Percentiles rank a stretch among this genome's conserved stretches.
Evolutionary conservation across 1,140 invertebrate genomes (phyloP).

Genomic region (Drosophila bocki): DNA sequence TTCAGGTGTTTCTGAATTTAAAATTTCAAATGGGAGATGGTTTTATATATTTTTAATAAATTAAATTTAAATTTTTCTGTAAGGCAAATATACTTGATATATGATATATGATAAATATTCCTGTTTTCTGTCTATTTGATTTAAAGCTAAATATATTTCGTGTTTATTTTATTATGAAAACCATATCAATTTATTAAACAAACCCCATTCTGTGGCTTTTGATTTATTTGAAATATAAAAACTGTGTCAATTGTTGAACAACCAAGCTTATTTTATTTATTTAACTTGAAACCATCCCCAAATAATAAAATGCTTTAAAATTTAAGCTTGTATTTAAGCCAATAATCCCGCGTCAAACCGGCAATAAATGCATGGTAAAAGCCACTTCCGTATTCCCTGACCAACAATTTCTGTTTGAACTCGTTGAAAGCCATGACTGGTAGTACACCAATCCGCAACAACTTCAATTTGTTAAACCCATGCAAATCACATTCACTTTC

Average conservation of each 20-base stretch:
- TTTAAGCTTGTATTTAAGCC: not conserved
- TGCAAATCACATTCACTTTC: conserved; percentile 63
- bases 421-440: conserved; percentile 29
- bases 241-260: not conserved
- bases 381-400: conserved; percentile 22
- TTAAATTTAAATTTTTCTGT: no score
- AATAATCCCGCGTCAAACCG: not conserved
- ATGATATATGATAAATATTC: not conserved
- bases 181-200: not conserved
- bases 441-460: conserved; percentile 33
- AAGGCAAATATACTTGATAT: no score
- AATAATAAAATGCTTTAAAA: not conserved
- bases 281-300: not conserved
- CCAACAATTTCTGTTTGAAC: conserved; percentile 22
- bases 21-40: no score
- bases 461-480: conserved; percentile 60
- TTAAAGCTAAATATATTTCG: not conserved
- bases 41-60: no score
- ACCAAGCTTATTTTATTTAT: not conserved
- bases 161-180: not conserved
- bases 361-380: not conserved
- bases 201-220: not conserved
- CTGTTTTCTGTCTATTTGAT: not conserved
- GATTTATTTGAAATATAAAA: not conserved
- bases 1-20: not conserved